Evolutionary conservation across 2,797 vertebrate species (phyloP).

Genomic region (Oreonectes daqikongensis): DNA sequence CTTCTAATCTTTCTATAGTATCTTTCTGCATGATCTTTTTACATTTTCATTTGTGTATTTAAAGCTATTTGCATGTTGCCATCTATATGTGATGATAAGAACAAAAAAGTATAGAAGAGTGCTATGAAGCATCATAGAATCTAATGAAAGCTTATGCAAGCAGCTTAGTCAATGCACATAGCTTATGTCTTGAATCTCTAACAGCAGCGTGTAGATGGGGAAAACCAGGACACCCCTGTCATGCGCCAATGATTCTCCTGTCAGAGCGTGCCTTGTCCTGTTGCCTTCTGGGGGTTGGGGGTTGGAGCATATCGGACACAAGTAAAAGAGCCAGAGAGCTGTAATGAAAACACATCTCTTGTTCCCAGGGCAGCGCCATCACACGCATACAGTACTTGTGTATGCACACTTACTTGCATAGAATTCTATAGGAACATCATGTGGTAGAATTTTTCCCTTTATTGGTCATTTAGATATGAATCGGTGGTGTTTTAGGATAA

Average conservation of each 20-base stretch:
- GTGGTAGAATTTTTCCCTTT: neutral
- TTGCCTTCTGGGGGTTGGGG: constrained; percentile 41
- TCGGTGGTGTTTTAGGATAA: neutral
- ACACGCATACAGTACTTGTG: constrained; percentile 39
- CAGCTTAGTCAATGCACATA: constrained; percentile 41
- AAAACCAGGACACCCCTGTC: constrained; percentile 62
- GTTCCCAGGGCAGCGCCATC: constrained; percentile 70
- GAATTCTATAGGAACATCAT: neutral
- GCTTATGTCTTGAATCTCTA: constrained; percentile 51
- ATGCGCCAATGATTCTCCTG: constrained; percentile 56
- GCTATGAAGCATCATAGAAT: neutral
- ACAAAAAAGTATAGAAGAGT: neutral
- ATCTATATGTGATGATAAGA: neutral
- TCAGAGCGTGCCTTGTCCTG: constrained; percentile 29
- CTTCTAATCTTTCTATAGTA: neutral
- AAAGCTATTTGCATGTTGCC: neutral
- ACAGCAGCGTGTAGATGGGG: constrained; percentile 54
- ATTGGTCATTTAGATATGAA: neutral
- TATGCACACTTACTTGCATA: neutral
- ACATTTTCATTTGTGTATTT: too few relatives aligned
- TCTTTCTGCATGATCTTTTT: too few relatives aligned
- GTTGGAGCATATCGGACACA: constrained; percentile 58
- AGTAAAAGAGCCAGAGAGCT: constrained; percentile 67
- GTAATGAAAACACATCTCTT: constrained; percentile 79
- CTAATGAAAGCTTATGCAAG: constrained; percentile 32